Base-by-base conservation (phyloP, 2,797 vertebrate species). In the Tinamus major region DNA sequence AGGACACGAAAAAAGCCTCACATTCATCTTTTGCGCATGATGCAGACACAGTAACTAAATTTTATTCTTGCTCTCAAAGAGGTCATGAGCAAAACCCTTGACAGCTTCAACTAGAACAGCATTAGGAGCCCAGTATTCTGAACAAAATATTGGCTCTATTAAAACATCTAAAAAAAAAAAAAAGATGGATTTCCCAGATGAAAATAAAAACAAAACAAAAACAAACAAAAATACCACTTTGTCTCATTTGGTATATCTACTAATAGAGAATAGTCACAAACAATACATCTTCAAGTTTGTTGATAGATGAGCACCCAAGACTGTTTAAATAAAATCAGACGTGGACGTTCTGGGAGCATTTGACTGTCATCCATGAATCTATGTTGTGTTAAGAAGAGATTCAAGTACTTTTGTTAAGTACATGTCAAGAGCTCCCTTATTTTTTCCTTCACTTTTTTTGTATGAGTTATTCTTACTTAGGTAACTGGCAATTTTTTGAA, bases 11-110 rank as follows among this genome's bases (percentile, higher is more conserved):
- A 20, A n/a, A 53, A 31, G 4, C 35, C n/a, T 1, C 7, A 9
- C 3, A n/a, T 42, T 17, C 53, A 8, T 24, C 20, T 42, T 55
- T 58, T 33, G 13, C 6, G 65, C 17, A 29, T 7, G 24, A 9
- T 0, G 0, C 3, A 55, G 20, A 5, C 16, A 3, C 24, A 35
- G 26, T 13, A 26, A 16, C 16, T 58, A 35, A 33, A 23, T 33
- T 24, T 33, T 10, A 4, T 31, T 55, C n/a, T 39, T 88, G 24
- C 44, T 62, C 44, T 42, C 35, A 17, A 1, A 74, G 29, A 48
- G 23, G 37, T 51, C n/a, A 59, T 0, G 1, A 46, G 44, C 29
- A 55, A 64, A 86, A 61, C 19, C 62, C 26, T 10, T 35, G 42
- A 39, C 26, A 59, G 26, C 55, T 84, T 65, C 62, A 74, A 6